Percentiles rank a stretch among this genome's conserved stretches.
Conservation (phyloP, 2,797 vertebrate species). For the Synanceia verrucosa region DNA sequence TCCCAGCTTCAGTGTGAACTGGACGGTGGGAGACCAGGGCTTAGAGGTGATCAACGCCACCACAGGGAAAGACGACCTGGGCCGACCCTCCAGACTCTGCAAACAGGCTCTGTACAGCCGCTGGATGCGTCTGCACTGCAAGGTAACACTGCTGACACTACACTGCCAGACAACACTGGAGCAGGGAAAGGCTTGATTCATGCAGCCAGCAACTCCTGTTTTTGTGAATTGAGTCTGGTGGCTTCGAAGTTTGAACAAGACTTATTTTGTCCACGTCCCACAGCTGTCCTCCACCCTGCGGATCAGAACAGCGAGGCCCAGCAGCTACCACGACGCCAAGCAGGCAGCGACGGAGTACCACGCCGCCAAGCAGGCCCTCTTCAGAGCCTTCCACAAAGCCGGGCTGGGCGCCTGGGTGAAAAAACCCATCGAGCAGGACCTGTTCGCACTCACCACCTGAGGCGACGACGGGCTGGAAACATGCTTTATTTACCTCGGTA, state of each 20-base stretch:
- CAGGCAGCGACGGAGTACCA: constrained; percentile 90
- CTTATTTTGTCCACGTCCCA: background rate
- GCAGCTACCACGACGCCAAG: constrained; percentile 90
- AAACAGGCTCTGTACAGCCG: constrained; percentile 91
- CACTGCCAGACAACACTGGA: too few relatives aligned
- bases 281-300: constrained; percentile 86
- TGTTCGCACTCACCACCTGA: constrained; percentile 85
- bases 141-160: constrained; percentile 78
- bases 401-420: constrained; percentile 94
- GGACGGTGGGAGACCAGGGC: constrained; percentile 88
- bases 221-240: too few relatives aligned
- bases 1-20: constrained; percentile 95
- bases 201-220: too few relatives aligned
- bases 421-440: constrained; percentile 95
- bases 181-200: too few relatives aligned
- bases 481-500: background rate
- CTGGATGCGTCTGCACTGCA: constrained; percentile 89
- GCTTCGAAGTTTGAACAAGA: background rate
- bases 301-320: constrained; percentile 79
- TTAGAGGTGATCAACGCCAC: constrained; percentile 93
- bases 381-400: constrained; percentile 89
- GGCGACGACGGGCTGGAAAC: background rate
- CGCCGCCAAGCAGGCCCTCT: constrained; percentile 88
- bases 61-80: constrained; percentile 92
- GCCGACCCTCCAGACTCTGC: constrained; percentile 90